These are phyloP conservation scores for Caloenas nicobarica DNA, from an alignment of 2,113 vertebrate species.

Conservation along the genomic window DNA sequence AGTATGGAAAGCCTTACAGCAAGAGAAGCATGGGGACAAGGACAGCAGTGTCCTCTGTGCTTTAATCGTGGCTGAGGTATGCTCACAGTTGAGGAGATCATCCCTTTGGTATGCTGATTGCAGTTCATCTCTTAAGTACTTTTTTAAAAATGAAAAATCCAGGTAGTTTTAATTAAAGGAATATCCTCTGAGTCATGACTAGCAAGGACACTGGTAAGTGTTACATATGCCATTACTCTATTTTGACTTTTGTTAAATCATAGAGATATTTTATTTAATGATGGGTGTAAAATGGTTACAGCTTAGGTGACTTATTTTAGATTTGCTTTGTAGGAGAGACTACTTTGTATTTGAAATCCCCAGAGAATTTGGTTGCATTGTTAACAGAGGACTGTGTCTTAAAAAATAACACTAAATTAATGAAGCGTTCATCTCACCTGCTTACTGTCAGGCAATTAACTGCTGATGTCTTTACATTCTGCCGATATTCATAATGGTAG, in stretches of 20 bases:
- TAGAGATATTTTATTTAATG: background rate
- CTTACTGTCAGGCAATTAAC: background rate
- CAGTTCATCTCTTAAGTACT: background rate
- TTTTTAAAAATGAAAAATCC: background rate
- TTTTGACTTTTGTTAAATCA: background rate
- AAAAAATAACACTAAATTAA: background rate
- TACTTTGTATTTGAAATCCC: background rate
- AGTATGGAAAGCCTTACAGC: slow-evolving; percentile 24
- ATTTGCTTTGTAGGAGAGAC: background rate
- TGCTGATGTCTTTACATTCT: background rate
- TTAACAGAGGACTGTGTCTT: background rate
- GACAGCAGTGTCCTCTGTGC: background rate
- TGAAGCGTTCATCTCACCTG: background rate
- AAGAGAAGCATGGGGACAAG: slow-evolving; percentile 3
- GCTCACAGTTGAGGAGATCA: background rate
- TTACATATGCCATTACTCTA: background rate
- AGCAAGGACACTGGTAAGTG: background rate
- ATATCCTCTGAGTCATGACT: background rate
- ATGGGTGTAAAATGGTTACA: background rate
- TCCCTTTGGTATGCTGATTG: background rate
- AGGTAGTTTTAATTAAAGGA: background rate
- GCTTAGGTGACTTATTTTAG: background rate
- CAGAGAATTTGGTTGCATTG: background rate
- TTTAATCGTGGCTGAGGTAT: slow-evolving; percentile 37
- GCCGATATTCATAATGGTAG: background rate